Conservation (phyloP, 2,888 invertebrate species). For the Tholera decimalis region DNA sequence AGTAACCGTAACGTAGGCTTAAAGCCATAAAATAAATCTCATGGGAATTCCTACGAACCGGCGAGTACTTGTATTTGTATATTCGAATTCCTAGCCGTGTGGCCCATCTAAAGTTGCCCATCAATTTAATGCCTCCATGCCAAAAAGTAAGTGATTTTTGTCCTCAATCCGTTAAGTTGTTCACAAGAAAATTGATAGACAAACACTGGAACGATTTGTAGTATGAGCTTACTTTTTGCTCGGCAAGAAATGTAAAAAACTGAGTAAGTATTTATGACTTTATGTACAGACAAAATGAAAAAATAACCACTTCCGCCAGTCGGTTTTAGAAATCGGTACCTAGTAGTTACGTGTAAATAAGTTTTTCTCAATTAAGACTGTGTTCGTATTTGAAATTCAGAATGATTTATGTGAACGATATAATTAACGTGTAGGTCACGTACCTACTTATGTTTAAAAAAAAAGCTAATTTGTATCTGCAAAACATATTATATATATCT, state of each 20-base stretch:
- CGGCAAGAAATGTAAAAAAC: conserved; percentile 7
- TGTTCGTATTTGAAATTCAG: background rate
- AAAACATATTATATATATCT: no score
- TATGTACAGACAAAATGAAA: background rate
- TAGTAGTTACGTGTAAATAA: background rate
- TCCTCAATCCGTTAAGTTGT: background rate
- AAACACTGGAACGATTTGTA: background rate
- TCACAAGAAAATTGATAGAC: background rate
- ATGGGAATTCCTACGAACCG: no score
- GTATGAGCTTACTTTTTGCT: background rate
- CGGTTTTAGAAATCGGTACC: background rate
- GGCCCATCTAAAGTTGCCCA: no score
- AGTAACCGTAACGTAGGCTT: no score
- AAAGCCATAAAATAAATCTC: no score
- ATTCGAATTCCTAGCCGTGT: no score
- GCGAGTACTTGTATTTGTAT: no score
- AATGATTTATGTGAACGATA: background rate
- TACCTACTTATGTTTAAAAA: background rate
- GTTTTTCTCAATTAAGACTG: conserved; percentile 11
- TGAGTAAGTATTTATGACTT: conserved; percentile 2
- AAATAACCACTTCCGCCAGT: conserved; percentile 11
- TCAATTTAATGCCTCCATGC: background rate
- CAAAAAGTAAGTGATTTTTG: background rate
- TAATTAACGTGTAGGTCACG: background rate
- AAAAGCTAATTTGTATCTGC: background rate